Base-by-base conservation (phyloP, 1,140 invertebrate species). In the Homalodisca vitripennis region DNA sequence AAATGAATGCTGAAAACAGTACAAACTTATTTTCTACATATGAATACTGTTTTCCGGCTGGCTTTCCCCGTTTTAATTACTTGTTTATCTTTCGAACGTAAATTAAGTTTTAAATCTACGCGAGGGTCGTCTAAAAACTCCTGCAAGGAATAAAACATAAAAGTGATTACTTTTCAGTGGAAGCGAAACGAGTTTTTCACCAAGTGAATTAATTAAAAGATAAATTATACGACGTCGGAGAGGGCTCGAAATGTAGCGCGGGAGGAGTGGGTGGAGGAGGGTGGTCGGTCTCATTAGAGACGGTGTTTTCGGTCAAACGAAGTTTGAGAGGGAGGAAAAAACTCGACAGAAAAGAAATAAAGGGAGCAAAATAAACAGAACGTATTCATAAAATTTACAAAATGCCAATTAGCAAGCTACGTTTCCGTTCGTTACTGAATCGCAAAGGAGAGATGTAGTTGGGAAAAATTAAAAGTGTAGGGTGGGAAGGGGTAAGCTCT, bases 131-230 rank as follows among this genome's bases (percentile, higher is more conserved):
- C 14, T 13, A 27, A 26, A 27, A 22, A 60, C 29, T 60, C 55
- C 55, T 60, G 55, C 55, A 60, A 60, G 55, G 55, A 60, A 60
- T 60, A 60, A 60, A 60, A 60, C 55, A 60, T 60, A 60, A 60
- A 60, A 60, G 24, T 60, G 55, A 60, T 60, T 60, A 60, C 55
- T 60, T 60, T 60, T 29, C 55, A 60, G 55, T 60, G 55, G 55
- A 60, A 30, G 24, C 55, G 55, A 10, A 60, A 60, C 55, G 55
- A 27, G 48, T 13, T 60, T 27, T 60, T 29, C 55, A 30, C 55
- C 55, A 60, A 60, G 55, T 60, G 55, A 60, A 60, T 60, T 60
- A 60, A 60, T 60, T 60, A 60, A 60, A 60, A 60, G 55, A 60
- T 60, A 60, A 60, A 60, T 60, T 60, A 60, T 60, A 60, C 55